Evolutionary conservation across 2,888 invertebrate species (phyloP).

Genomic region (Smittia aterrima): DNA sequence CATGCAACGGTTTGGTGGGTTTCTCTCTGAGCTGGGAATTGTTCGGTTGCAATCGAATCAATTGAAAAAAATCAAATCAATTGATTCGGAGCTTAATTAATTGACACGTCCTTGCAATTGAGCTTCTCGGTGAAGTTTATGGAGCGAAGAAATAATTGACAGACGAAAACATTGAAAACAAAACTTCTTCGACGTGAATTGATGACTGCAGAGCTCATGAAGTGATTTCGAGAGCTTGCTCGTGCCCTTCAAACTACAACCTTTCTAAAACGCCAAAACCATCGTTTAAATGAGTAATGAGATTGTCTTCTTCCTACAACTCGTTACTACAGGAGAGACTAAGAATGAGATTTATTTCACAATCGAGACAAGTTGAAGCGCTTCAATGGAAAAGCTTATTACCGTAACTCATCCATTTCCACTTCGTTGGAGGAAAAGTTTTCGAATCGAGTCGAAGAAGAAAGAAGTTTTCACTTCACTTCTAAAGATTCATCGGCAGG

Average conservation of each 20-base stretch:
- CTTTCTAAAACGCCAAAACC: neutral
- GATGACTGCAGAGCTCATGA: no score
- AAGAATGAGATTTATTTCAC: conserved; percentile 7
- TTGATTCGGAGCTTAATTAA: neutral
- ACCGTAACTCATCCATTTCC: neutral
- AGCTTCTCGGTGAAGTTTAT: neutral
- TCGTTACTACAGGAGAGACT: neutral
- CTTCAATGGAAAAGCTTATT: neutral
- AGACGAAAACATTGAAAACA: no score
- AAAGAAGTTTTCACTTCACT: neutral
- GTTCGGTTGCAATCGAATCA: neutral
- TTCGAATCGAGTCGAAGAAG: neutral
- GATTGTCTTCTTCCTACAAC: neutral
- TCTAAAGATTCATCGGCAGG: neutral
- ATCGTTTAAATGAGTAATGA: neutral
- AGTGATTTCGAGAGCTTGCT: no score
- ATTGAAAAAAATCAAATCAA: neutral
- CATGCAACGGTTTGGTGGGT: conserved; percentile 37
- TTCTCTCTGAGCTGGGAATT: neutral
- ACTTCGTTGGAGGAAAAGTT: no score
- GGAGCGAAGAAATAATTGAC: neutral
- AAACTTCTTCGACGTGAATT: no score
- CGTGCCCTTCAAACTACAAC: conserved; percentile 6
- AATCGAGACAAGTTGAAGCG: neutral
- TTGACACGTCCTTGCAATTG: neutral